Evolutionary conservation across 2,888 invertebrate genomes (phyloP).

Genomic region (Diaphora mendica): DNA sequence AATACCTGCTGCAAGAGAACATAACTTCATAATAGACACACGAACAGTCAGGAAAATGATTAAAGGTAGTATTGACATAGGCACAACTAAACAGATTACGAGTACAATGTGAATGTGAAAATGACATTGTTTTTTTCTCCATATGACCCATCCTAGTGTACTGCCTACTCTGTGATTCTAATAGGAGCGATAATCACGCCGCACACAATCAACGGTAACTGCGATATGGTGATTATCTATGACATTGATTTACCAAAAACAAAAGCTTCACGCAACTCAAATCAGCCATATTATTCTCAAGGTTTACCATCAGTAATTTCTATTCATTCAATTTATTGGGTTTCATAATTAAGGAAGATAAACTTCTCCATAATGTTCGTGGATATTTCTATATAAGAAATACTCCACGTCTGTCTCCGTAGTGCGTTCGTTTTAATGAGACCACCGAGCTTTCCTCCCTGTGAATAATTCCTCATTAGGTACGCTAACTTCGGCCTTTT

Average conservation of each 20-base stretch:
- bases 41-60: no score
- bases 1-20: no score
- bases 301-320: no score
- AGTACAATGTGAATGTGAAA: no score
- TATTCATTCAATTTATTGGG: neutral
- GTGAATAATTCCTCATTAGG: slow-evolving; percentile 62
- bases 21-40: no score
- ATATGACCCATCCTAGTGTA: no score
- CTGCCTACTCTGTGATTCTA: neutral
- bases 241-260: neutral
- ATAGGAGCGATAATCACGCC: neutral
- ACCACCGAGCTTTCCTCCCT: slow-evolving; percentile 49
- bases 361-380: neutral
- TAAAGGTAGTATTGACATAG: no score
- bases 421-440: slow-evolving; percentile 53
- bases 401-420: slow-evolving; percentile 33
- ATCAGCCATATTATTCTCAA: neutral
- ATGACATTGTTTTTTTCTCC: no score
- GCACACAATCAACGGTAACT: neutral
- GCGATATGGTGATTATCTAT: neutral
- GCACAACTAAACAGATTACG: no score
- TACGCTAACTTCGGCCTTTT: slow-evolving; percentile 45
- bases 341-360: neutral
- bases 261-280: neutral
- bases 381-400: slow-evolving; percentile 28